phyloP scores from a whole-genome alignment of 2,888 invertebrate genomes.

The Agrochola macilenta region DNA sequence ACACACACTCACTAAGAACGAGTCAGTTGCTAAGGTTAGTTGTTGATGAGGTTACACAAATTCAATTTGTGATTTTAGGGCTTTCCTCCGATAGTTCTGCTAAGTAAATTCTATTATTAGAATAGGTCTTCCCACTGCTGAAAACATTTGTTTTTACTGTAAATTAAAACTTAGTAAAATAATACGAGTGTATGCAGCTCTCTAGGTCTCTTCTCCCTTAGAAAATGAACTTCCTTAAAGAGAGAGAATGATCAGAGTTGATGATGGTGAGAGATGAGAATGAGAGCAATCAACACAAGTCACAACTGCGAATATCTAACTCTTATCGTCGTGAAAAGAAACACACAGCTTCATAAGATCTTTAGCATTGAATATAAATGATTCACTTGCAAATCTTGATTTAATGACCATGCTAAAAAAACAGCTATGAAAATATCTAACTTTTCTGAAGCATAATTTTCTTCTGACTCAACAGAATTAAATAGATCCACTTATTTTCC shows the following conservation, averaged over 20 bases:
- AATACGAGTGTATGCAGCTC: too few relatives aligned
- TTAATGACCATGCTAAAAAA: constrained; percentile 18
- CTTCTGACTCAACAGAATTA: constrained; percentile 40
- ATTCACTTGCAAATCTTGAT: constrained; percentile 19
- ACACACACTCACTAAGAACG: constrained; percentile 3
- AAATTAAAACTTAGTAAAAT: neutral
- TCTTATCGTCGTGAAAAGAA: too few relatives aligned
- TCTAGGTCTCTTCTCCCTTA: neutral
- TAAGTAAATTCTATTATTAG: constrained; percentile 21
- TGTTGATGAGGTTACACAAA: constrained; percentile 28
- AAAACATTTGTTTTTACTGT: neutral
- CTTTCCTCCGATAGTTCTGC: constrained; percentile 13
- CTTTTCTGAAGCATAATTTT: constrained; percentile 28
- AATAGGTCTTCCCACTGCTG: neutral
- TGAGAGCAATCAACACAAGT: neutral
- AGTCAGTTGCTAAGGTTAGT: constrained; percentile 8
- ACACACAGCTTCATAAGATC: neutral
- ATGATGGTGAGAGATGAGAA: neutral
- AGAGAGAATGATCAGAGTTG: neutral
- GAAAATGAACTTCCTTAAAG: neutral
- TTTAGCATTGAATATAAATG: neutral
- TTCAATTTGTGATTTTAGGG: constrained; percentile 29
- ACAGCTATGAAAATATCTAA: constrained; percentile 25
- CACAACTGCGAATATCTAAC: neutral
- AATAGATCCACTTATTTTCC: constrained; percentile 35